These are phyloP conservation scores for Okamejei kenojei DNA, from an alignment of 2,797 vertebrate species.

Conservation along the genomic window DNA sequence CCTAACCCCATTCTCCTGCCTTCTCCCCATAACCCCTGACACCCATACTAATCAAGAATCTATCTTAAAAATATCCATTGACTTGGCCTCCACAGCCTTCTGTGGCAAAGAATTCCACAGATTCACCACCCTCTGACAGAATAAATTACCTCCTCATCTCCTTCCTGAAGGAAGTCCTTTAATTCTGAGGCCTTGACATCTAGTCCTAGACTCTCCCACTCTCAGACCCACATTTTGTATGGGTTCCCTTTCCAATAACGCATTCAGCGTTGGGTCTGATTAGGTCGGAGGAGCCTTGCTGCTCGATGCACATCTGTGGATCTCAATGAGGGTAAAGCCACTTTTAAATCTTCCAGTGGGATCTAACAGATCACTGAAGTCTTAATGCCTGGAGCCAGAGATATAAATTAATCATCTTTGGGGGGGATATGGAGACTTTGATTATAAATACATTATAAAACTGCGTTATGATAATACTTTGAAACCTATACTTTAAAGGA, in stretches of 20 bases:
- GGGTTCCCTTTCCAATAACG: neutral
- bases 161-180: no score
- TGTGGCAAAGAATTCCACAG: no score
- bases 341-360: neutral
- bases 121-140: no score
- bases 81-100: no score
- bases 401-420: neutral
- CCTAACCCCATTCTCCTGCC: no score
- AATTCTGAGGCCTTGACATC: no score
- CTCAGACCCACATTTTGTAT: neutral
- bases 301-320: neutral
- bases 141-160: no score
- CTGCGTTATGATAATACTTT: neutral
- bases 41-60: no score
- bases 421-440: neutral
- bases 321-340: neutral
- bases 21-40: no score
- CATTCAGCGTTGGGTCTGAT: neutral
- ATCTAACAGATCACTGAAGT: neutral
- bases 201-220: no score
- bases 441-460: constrained; percentile 16
- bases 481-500: neutral
- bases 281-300: neutral
- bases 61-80: no score
- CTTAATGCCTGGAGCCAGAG: neutral